A percentile compares a stretch with the other conserved stretches of the same genome.
Evolutionary conservation across 2,888 invertebrate genomes (phyloP).

Genomic region (Danaus chrysippus): DNA sequence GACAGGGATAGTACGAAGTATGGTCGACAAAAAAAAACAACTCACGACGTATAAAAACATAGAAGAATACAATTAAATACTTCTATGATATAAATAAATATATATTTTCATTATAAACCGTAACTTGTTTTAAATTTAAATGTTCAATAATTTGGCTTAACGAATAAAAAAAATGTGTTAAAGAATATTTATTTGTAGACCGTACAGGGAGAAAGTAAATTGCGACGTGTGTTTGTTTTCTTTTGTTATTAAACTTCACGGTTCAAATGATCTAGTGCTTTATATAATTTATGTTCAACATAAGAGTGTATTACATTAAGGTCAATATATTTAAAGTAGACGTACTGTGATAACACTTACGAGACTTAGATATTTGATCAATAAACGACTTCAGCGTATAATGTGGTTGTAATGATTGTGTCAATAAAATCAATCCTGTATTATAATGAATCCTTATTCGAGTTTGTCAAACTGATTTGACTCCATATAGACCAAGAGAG

Average conservation of each 20-base stretch:
- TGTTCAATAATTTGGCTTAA: background rate
- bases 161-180: background rate
- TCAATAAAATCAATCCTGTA: too few relatives aligned
- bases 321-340: too few relatives aligned
- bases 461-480: too few relatives aligned
- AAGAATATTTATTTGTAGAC: background rate
- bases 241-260: background rate
- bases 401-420: too few relatives aligned
- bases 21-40: slow-evolving; percentile 42
- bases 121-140: too few relatives aligned
- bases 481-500: too few relatives aligned
- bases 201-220: background rate
- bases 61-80: background rate
- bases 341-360: too few relatives aligned
- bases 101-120: background rate
- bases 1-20: slow-evolving; percentile 20
- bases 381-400: too few relatives aligned
- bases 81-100: background rate
- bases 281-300: background rate
- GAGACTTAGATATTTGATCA: too few relatives aligned
- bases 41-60: slow-evolving; percentile 22
- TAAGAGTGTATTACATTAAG: background rate
- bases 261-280: background rate
- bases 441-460: too few relatives aligned
- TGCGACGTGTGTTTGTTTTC: slow-evolving; percentile 2